These are phyloP conservation scores for Hylyphantes graminicola DNA, from an alignment of 1,140 invertebrate species.

Conservation along the genomic window DNA sequence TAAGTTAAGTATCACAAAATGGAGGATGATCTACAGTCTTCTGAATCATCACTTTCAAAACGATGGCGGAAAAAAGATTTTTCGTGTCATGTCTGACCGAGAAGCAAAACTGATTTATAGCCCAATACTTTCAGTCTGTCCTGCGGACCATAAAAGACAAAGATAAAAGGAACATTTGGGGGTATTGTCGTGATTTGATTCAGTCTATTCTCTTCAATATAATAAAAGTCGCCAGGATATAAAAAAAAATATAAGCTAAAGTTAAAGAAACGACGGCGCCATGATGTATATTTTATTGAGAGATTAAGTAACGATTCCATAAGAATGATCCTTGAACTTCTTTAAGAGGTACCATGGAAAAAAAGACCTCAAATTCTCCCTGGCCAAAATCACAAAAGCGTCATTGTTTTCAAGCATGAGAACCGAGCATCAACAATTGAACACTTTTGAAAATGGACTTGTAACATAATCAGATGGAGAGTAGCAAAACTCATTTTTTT, in stretches of 20 bases:
- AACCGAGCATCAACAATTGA: not conserved
- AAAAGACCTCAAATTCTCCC: conserved; percentile 16
- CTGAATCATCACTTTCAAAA: conserved; percentile 6
- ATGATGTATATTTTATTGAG: conserved; percentile 2
- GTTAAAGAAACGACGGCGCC: conserved; percentile 12
- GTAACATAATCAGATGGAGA: not conserved
- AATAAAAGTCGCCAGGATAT: not conserved
- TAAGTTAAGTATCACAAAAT: too few species aligned
- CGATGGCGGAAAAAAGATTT: not conserved
- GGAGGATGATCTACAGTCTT: not conserved
- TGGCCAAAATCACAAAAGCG: conserved; percentile 18
- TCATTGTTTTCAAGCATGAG: conserved; percentile 17
- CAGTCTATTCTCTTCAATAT: conserved; percentile 14
- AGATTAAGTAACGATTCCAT: conserved; percentile 39
- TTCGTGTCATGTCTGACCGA: not conserved
- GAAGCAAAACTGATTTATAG: not conserved
- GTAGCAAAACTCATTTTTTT: conserved; percentile 7
- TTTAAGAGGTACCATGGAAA: conserved; percentile 27
- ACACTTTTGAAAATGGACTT: not conserved
- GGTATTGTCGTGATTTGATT: conserved; percentile 4
- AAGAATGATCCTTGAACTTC: conserved; percentile 49
- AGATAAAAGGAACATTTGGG: not conserved
- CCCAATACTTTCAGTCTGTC: not conserved
- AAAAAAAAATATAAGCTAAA: not conserved
- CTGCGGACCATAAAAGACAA: conserved; percentile 6